phyloP scores from a whole-genome alignment of 2,113 vertebrate species.

The Laticauda laticaudata region DNA sequence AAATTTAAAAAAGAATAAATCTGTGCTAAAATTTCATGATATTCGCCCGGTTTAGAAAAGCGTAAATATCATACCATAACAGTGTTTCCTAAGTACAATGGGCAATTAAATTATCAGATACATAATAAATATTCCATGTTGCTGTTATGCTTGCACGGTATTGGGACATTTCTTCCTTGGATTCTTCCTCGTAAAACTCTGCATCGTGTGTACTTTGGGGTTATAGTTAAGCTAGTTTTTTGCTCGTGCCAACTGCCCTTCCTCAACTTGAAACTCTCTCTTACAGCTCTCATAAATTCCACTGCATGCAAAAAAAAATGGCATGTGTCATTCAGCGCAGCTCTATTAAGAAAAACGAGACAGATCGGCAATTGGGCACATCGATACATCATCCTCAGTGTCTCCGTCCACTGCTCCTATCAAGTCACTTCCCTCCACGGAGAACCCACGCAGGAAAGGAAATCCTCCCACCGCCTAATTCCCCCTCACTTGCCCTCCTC shows the following conservation, averaged over 20 bases:
- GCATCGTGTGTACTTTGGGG: background rate
- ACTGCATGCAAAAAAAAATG: background rate
- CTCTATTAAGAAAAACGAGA: background rate
- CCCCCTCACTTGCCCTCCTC: background rate
- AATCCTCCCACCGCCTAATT: background rate
- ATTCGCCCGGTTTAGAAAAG: background rate
- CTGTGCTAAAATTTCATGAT: background rate
- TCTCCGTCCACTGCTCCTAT: background rate
- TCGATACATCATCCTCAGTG: background rate
- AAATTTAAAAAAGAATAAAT: background rate
- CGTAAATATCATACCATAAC: background rate
- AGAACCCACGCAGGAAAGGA: background rate
- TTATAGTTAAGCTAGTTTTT: background rate
- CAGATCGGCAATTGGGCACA: background rate
- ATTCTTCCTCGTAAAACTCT: background rate
- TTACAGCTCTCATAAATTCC: background rate
- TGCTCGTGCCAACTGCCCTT: background rate
- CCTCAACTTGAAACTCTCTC: background rate
- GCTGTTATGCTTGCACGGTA: background rate
- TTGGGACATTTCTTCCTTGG: background rate
- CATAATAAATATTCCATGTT: background rate
- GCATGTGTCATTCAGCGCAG: background rate
- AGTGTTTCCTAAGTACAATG: background rate
- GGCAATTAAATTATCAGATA: background rate
- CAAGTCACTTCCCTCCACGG: background rate